phyloP scores from a whole-genome alignment of 2,888 invertebrate species.

The Nebria salina region DNA sequence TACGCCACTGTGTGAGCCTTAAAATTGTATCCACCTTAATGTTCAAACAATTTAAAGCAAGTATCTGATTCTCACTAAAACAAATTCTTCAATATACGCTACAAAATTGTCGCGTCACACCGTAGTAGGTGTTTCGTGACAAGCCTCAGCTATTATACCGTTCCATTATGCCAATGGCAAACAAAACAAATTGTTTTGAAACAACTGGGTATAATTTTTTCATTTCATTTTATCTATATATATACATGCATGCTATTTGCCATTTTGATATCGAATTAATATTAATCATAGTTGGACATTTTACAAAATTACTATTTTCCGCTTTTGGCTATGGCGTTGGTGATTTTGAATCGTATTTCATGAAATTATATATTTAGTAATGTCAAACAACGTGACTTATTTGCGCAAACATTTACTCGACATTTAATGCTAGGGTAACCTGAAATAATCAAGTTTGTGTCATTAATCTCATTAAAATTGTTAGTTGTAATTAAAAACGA shows the following conservation, averaged over 20 bases:
- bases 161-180: not conserved
- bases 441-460: constrained; percentile 2
- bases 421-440: not conserved
- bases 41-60: constrained; percentile 33
- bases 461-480: constrained; percentile 24
- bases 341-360: not conserved
- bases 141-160: not conserved
- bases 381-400: no score
- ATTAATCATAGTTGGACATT: not conserved
- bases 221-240: not conserved
- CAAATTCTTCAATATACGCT: constrained; percentile 39
- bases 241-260: not conserved
- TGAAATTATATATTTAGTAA: not conserved
- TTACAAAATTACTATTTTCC: not conserved
- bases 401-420: no score
- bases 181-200: not conserved
- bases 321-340: not conserved
- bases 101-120: constrained; percentile 30
- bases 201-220: not conserved
- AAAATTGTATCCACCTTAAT: constrained; percentile 13
- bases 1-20: not conserved
- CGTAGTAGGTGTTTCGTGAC: not conserved
- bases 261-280: not conserved
- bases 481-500: constrained; percentile 23
- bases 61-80: constrained; percentile 27